Percentiles rank a stretch among this genome's conserved stretches.
Conservation (phyloP, 2,888 invertebrate species). For the Agrilus biguttatus region DNA sequence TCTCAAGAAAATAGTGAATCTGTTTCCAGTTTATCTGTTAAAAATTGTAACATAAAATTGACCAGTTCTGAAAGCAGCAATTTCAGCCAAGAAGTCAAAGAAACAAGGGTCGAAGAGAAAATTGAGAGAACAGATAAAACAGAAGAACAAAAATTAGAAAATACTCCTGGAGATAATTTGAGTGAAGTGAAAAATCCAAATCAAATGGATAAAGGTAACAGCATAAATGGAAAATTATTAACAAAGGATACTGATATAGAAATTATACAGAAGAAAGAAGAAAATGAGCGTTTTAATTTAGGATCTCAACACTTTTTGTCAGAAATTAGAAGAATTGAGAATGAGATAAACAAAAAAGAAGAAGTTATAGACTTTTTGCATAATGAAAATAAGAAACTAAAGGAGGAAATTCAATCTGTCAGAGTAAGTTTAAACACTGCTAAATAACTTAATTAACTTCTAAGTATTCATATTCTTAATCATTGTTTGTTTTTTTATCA, state of each 20-base stretch:
- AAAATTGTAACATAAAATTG: too few species aligned
- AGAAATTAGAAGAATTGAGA: slow-evolving; percentile 6
- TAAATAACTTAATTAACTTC: background rate
- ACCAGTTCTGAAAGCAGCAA: too few species aligned
- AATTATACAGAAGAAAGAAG: slow-evolving; percentile 3
- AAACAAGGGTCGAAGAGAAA: background rate
- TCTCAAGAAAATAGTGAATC: slow-evolving; percentile 19
- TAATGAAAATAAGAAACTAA: slow-evolving; percentile 26
- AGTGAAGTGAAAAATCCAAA: background rate
- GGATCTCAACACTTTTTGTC: background rate
- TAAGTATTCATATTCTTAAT: slow-evolving; percentile 1
- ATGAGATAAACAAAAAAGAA: slow-evolving; percentile 19
- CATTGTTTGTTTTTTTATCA: slow-evolving; percentile 9
- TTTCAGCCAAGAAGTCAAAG: background rate
- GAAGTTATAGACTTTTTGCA: slow-evolving; percentile 24
- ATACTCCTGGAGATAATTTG: background rate
- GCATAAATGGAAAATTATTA: background rate
- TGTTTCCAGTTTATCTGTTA: background rate
- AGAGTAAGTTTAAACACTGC: slow-evolving; percentile 22
- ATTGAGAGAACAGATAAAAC: slow-evolving; percentile 2
- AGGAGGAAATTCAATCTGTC: slow-evolving; percentile 23
- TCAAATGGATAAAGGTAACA: background rate
- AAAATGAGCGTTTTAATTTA: slow-evolving; percentile 5
- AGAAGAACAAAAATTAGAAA: slow-evolving; percentile 3
- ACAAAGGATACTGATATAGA: background rate